Conservation (phyloP, 92 coral and sea anemone genomes). For the Phenganax subtilis region DNA sequence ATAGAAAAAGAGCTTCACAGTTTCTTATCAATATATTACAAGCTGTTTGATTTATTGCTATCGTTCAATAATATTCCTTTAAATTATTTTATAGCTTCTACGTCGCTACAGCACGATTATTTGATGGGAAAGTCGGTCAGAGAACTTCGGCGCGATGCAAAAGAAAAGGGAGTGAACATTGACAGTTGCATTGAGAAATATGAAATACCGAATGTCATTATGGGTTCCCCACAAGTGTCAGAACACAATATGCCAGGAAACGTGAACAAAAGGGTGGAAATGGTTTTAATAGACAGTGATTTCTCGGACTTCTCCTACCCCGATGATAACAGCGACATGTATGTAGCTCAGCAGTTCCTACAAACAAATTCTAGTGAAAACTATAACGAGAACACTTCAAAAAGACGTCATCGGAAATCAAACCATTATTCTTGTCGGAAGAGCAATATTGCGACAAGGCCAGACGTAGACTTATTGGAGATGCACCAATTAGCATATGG, state of each 20-base stretch:
- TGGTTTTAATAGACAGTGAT: background rate
- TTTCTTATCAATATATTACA: too few relatives aligned
- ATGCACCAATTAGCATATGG: background rate
- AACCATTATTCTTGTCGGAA: constrained; percentile 16
- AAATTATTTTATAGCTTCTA: constrained; percentile 4
- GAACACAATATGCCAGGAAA: constrained; percentile 1
- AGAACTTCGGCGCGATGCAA: background rate
- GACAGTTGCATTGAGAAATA: too few relatives aligned
- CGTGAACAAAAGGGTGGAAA: background rate
- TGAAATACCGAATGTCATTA: too few relatives aligned
- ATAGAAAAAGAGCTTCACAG: too few relatives aligned
- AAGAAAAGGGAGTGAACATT: background rate
- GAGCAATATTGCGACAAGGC: background rate
- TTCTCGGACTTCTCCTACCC: background rate
- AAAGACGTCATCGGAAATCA: constrained; percentile 21
- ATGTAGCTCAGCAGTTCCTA: background rate
- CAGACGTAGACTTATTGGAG: background rate
- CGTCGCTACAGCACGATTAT: background rate
- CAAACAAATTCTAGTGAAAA: too few relatives aligned
- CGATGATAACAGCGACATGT: background rate
- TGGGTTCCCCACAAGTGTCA: background rate
- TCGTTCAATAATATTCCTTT: background rate
- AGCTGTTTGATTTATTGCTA: too few relatives aligned
- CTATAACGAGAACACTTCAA: too few relatives aligned
- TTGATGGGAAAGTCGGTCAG: constrained; percentile 15